phyloP scores from a whole-genome alignment of 2,113 vertebrate species.

The Rhizomys pruinosus region DNA sequence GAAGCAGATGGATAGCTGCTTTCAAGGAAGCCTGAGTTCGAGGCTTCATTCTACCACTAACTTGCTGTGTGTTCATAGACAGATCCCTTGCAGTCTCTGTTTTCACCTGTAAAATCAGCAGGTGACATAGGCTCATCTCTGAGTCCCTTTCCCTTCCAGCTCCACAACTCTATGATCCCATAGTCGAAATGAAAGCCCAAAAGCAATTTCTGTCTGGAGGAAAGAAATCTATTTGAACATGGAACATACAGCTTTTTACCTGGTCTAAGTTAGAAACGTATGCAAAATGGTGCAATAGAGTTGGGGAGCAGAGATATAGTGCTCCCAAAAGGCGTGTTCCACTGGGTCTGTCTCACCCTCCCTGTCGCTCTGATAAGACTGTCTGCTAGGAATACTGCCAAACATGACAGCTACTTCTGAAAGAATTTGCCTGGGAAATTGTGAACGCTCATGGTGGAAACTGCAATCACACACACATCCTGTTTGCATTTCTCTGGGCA shows the following conservation, averaged over 20 bases:
- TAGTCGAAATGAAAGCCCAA: background rate
- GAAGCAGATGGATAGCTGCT: background rate
- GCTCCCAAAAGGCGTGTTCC: background rate
- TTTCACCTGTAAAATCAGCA: constrained; percentile 16
- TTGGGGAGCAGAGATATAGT: background rate
- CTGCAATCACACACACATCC: constrained; percentile 45
- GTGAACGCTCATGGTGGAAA: constrained; percentile 31
- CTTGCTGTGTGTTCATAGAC: background rate
- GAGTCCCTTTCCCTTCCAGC: background rate
- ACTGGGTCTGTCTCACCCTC: constrained; percentile 15
- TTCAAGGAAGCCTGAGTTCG: background rate
- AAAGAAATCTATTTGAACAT: background rate
- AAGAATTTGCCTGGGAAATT: constrained; percentile 20
- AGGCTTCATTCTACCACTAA: background rate
- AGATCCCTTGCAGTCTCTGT: background rate
- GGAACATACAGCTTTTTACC: background rate
- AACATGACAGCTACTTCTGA: constrained; percentile 49
- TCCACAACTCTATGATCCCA: background rate
- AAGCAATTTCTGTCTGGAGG: background rate
- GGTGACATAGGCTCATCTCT: background rate
- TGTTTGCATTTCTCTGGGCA: constrained; percentile 52
- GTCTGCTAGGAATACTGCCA: constrained; percentile 65
- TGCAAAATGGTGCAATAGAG: background rate
- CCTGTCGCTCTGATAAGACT: constrained; percentile 18
- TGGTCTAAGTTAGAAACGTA: background rate